Evolutionary conservation across 2,797 vertebrate genomes (phyloP).

Genomic region (Hylomyscus alleni): DNA sequence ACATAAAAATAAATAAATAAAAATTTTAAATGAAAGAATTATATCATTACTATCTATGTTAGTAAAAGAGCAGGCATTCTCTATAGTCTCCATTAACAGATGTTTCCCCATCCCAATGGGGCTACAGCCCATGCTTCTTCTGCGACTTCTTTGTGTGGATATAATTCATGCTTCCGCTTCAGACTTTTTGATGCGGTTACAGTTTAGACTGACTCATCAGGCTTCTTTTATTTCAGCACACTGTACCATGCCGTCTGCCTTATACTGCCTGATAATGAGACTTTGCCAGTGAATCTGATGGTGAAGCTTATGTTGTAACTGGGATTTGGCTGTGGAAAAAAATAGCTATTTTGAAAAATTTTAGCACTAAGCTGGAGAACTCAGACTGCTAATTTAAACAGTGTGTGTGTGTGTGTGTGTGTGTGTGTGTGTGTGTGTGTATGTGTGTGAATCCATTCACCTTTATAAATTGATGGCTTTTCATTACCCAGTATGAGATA

Average conservation of each 20-base stretch:
- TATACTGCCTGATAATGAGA: not conserved
- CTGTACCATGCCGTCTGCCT: not conserved
- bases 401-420: not conserved
- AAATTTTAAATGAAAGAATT: not conserved
- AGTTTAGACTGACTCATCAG: not conserved
- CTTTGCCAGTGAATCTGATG: not conserved
- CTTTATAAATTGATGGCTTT: not conserved
- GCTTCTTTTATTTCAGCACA: not conserved
- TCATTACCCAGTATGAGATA: not conserved
- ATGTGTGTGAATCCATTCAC: not conserved
- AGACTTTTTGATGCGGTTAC: not conserved
- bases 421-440: not conserved
- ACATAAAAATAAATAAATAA: not conserved
- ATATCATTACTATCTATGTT: not conserved
- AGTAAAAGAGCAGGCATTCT: not conserved
- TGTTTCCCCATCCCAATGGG: not conserved
- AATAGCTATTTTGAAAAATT: not conserved
- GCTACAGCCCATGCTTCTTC: no score
- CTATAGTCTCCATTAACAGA: not conserved
- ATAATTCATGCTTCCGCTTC: not conserved
- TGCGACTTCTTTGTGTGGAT: not conserved
- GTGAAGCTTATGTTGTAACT: not conserved
- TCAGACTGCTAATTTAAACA: not conserved
- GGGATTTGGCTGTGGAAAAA: not conserved
- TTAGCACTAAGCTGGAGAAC: not conserved